Percentiles rank a stretch among this genome's conserved stretches.
phyloP scores from a whole-genome alignment of 2,113 vertebrate genomes.

The Brachirus orientalis region DNA sequence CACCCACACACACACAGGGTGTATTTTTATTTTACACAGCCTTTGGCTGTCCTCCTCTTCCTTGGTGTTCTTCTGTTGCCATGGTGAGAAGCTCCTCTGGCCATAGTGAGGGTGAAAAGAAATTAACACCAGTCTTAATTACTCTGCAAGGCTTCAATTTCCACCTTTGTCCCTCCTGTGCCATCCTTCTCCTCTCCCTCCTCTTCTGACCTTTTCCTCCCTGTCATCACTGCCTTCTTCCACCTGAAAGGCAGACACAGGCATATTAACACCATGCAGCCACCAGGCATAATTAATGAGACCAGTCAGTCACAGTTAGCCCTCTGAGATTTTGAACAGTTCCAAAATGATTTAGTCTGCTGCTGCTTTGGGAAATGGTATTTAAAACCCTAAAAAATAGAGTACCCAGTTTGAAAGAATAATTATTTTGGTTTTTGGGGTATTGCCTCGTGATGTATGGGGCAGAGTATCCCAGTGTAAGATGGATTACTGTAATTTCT shows the following conservation, averaged over 20 bases:
- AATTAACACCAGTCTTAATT: constrained; percentile 79
- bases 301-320: constrained; percentile 21
- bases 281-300: constrained; percentile 54
- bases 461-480: neutral
- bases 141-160: constrained; percentile 64
- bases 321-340: constrained; percentile 19
- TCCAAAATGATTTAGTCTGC: constrained; percentile 1
- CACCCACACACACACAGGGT: neutral
- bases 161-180: constrained; percentile 43
- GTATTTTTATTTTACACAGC: neutral
- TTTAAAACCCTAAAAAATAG: neutral
- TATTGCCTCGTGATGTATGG: neutral
- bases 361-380: neutral
- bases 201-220: constrained; percentile 41
- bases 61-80: constrained; percentile 60
- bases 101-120: constrained; percentile 49
- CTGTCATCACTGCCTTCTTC: constrained; percentile 6
- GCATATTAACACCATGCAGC: constrained; percentile 42
- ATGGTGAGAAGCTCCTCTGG: constrained; percentile 66
- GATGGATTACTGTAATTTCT: too few species aligned
- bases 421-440: neutral
- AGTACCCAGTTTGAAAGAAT: too few species aligned
- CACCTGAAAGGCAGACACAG: constrained; percentile 34
- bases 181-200: constrained; percentile 13
- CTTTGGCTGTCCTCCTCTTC: constrained; percentile 22